phyloP scores from a whole-genome alignment of 2,888 invertebrate genomes.

The Scelioninae gen. 1 region DNA sequence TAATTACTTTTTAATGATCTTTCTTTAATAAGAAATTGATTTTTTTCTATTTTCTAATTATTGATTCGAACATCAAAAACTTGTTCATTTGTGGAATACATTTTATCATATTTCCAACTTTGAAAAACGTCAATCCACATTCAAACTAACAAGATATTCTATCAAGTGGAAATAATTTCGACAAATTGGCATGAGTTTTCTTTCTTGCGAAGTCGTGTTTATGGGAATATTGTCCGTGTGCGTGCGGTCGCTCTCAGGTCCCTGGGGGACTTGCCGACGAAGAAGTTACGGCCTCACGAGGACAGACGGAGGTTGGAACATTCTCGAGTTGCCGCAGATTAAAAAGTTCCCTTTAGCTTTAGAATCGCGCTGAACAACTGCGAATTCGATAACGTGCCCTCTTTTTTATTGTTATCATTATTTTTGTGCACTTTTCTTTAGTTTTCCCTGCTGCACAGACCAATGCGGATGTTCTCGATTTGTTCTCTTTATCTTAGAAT shows the following conservation, averaged over 20 bases:
- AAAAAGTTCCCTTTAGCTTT: constrained; percentile 70
- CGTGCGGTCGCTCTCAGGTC: constrained; percentile 25
- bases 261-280: constrained; percentile 54
- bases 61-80: too few relatives aligned
- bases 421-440: background rate
- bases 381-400: constrained; percentile 73
- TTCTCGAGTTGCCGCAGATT: constrained; percentile 72
- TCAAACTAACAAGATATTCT: constrained; percentile 41
- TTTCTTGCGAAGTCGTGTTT: constrained; percentile 61
- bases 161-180: constrained; percentile 64
- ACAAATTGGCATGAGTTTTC: constrained; percentile 60
- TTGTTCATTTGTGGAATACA: background rate
- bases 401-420: constrained; percentile 41
- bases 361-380: constrained; percentile 68
- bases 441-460: background rate
- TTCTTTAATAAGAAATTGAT: too few relatives aligned
- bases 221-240: constrained; percentile 62
- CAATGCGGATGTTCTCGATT: background rate
- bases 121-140: background rate
- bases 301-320: constrained; percentile 53
- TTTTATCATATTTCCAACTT: background rate
- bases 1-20: too few relatives aligned
- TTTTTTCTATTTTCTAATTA: too few relatives aligned
- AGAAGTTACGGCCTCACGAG: constrained; percentile 66
- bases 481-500: background rate